A percentile compares a stretch with the other conserved stretches of the same genome.
Conservation (phyloP, 2,113 vertebrate species). For the Lampris incognitus region DNA sequence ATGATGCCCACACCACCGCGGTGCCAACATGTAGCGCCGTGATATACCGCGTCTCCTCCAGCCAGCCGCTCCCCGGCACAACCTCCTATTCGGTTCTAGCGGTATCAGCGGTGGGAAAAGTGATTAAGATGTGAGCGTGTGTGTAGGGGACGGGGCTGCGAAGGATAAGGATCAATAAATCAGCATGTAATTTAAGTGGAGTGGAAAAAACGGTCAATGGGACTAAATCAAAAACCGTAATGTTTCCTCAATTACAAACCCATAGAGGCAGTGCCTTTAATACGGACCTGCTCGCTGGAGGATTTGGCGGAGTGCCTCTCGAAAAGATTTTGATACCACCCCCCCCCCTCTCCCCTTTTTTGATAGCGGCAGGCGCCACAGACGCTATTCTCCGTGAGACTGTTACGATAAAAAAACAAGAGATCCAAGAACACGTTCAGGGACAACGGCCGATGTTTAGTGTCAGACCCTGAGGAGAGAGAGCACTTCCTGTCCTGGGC, state of each 20-base stretch:
- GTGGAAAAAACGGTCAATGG: neutral
- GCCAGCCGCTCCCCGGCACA: constrained; percentile 69
- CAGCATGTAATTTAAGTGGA: constrained; percentile 28
- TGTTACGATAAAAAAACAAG: constrained; percentile 54
- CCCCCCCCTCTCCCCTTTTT: constrained; percentile 14
- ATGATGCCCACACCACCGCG: constrained; percentile 69
- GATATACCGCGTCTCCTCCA: constrained; percentile 71
- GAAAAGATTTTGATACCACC: constrained; percentile 58
- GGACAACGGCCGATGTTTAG: constrained; percentile 58
- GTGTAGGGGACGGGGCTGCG: constrained; percentile 26
- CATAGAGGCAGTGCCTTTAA: constrained; percentile 30
- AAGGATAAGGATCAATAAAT: constrained; percentile 34
- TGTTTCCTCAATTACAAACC: constrained; percentile 25
- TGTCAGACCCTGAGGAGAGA: constrained; percentile 54
- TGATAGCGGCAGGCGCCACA: constrained; percentile 65
- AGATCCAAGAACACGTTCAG: constrained; percentile 57
- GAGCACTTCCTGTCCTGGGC: constrained; percentile 50
- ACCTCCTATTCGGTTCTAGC: constrained; percentile 71
- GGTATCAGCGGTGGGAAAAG: constrained; percentile 55
- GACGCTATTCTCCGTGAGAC: constrained; percentile 61
- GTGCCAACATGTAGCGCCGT: constrained; percentile 76
- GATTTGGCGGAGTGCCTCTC: constrained; percentile 49
- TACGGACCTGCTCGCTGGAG: constrained; percentile 27
- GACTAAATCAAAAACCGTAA: constrained; percentile 26
- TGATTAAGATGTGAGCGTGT: constrained; percentile 57